Base-by-base conservation (phyloP, 2,888 invertebrate species). In the Apamea epomidion region DNA sequence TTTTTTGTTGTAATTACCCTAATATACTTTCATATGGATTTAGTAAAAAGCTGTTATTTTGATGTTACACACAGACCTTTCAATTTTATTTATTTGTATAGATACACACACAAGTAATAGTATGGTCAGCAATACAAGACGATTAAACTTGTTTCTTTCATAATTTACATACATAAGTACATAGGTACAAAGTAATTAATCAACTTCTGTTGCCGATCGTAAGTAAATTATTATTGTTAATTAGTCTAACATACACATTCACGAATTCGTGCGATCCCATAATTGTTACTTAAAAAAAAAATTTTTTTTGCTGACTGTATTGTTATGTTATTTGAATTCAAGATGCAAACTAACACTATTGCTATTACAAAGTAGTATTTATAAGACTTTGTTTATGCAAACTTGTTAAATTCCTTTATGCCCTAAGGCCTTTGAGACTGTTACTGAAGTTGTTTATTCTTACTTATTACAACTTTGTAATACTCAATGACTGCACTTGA, bases 111-210 rank as follows among this genome's bases (percentile, higher is more conserved):
- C 5, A 29, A 68, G 29, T 69, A 12, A 18, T 29, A 74, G 7
- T 69, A 74, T 0, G 14, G 48, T n/a, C 18, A 48, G 48, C 74
- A 72, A 60, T 18, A 72, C n/a, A 72, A 72, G 18, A 18, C n/a
- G 7, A 64, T 21, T 71, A 32, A 25, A 10, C 25, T 68, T 42
- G 42, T 18, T 37, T 42, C 25, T n/a, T 42, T 42, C 37, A 42
- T 10, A 58, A 58, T 60, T n/a, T 60, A n/a, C 60, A n/a, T n/a
- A 60, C 48, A 3, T 21, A 18, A 32, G 16, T 42, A 42, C n/a
- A n/a, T n/a, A 25, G 1, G 14, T 14, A 67, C 32, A 29, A 65
- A 32, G 32, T 12, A 14, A 67, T 67, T 25, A 7, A 37, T 37
- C 14, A 14, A 67, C 14, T 37, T 67, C 25, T 18, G n/a, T 68